Evolutionary conservation across 2,797 vertebrate genomes (phyloP).

Genomic region (Melanotaenia boesemani): DNA sequence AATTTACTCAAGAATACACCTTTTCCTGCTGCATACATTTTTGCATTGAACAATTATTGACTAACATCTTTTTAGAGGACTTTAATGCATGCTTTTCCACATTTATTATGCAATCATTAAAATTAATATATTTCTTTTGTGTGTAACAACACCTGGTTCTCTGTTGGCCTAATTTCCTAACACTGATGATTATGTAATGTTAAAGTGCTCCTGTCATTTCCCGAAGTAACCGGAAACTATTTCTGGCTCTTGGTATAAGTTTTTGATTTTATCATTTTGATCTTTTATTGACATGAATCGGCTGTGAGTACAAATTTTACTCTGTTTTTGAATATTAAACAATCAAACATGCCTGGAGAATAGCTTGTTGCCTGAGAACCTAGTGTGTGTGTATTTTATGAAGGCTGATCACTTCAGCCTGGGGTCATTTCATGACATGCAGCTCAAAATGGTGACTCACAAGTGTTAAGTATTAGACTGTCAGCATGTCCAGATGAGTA

Average conservation of each 20-base stretch:
- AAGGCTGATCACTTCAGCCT: constrained; percentile 43
- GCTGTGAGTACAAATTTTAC: neutral
- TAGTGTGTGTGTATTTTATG: constrained; percentile 31
- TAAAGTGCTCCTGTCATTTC: constrained; percentile 44
- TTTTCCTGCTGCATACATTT: neutral
- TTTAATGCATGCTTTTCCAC: constrained; percentile 12
- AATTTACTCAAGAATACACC: neutral
- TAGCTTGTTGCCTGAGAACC: constrained; percentile 14
- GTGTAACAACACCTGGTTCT: constrained; percentile 43
- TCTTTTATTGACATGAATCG: constrained; percentile 36
- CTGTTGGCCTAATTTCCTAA: constrained; percentile 37
- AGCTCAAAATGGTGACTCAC: constrained; percentile 51
- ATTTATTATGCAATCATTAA: constrained; percentile 29
- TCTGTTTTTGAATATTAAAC: constrained; percentile 16
- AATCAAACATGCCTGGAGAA: constrained; percentile 21
- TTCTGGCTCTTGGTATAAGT: constrained; percentile 35
- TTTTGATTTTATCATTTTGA: constrained; percentile 43
- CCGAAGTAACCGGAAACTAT: constrained; percentile 39
- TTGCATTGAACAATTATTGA: neutral
- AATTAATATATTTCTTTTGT: constrained; percentile 10
- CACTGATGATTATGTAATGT: constrained; percentile 41
- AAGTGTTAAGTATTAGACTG: constrained; percentile 51
- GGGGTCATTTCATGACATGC: constrained; percentile 55
- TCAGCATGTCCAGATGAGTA: constrained; percentile 41
- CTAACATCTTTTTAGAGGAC: constrained; percentile 6